A percentile compares a stretch with the other conserved stretches of the same genome.
Conservation (phyloP, 2,113 vertebrate genomes). For the Lota lota region DNA sequence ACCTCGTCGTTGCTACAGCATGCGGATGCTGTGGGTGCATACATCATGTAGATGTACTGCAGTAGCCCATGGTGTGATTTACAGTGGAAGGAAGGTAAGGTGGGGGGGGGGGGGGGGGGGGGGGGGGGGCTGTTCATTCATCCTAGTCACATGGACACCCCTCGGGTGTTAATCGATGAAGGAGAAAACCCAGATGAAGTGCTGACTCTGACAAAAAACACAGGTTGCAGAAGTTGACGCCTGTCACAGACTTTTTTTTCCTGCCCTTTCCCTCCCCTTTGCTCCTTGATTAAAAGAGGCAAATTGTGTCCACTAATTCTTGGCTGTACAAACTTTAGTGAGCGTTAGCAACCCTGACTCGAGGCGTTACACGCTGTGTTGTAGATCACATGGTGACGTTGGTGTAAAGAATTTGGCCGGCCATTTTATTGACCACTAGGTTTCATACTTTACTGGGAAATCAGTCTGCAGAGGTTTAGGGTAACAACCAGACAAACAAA, state of each 20-base stretch:
- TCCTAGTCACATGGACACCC: constrained; percentile 21
- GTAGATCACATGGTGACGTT: no score
- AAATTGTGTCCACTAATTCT: no score
- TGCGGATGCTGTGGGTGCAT: constrained; percentile 7
- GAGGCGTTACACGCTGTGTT: no score
- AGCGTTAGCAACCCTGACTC: no score
- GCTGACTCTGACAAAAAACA: constrained; percentile 36
- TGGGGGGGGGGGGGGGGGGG: not conserved
- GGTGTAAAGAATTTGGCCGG: no score
- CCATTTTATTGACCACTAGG: no score
- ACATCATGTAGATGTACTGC: constrained; percentile 40
- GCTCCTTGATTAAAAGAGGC: no score
- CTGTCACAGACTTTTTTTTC: no score
- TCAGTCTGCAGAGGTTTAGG: no score
- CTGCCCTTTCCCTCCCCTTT: not conserved
- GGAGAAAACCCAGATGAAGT: constrained; percentile 20
- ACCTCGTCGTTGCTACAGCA: constrained; percentile 16
- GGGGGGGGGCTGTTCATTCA: constrained; percentile 18
- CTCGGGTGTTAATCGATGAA: constrained; percentile 41
- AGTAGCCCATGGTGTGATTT: constrained; percentile 33
- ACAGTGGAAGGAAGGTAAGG: constrained; percentile 8
- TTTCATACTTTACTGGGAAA: no score
- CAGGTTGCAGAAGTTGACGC: not conserved
- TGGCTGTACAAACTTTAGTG: no score
- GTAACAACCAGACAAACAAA: no score